Conservation (phyloP, 2,888 invertebrate genomes). For the Clitarchus hookeri region DNA sequence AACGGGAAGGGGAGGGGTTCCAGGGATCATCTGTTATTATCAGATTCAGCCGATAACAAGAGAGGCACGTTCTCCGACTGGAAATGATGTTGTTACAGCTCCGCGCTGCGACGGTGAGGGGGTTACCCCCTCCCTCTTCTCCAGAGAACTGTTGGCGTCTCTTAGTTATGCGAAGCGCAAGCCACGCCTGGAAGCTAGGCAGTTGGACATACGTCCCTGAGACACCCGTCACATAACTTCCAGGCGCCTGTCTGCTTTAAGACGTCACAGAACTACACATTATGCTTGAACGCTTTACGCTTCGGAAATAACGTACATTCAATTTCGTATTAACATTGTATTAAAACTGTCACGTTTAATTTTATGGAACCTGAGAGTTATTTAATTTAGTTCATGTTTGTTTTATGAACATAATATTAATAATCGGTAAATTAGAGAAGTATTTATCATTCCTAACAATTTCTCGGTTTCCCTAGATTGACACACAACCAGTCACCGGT, state of each 20-base stretch:
- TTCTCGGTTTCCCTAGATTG: no score
- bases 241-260: background rate
- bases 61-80: slow-evolving; percentile 18
- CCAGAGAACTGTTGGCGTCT: background rate
- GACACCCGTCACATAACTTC: background rate
- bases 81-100: slow-evolving; percentile 24
- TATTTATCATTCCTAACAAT: no score
- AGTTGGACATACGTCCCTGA: background rate
- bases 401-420: no score
- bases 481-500: no score
- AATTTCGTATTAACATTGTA: no score
- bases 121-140: background rate
- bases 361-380: no score
- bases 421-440: no score
- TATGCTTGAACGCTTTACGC: no score
- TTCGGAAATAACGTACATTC: no score
- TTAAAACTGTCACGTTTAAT: no score
- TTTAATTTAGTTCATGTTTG: no score
- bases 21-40: slow-evolving; percentile 24
- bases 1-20: background rate
- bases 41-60: slow-evolving; percentile 26
- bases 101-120: background rate
- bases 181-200: background rate
- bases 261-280: no score
- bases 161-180: background rate